phyloP scores from a whole-genome alignment of 23 tunicate genomes.

The Ciona savignyi region DNA sequence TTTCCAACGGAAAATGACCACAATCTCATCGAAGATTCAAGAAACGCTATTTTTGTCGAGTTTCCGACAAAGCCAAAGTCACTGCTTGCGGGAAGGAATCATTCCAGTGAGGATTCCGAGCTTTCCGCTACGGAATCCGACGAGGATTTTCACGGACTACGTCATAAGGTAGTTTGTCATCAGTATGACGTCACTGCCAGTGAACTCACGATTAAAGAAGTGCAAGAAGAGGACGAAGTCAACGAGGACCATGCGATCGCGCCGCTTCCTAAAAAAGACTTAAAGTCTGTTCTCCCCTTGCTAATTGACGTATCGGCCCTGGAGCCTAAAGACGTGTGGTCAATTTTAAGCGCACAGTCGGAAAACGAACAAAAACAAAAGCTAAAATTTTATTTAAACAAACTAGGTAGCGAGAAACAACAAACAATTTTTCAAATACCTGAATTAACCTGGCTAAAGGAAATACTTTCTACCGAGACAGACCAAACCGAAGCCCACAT shows the following conservation, averaged over 20 bases:
- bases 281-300: not conserved
- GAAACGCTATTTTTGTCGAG: not conserved
- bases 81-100: slow-evolving; percentile 4
- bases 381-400: slow-evolving; percentile 7
- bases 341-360: slow-evolving; percentile 17
- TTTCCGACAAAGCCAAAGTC: not conserved
- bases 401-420: not conserved
- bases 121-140: slow-evolving; percentile 30
- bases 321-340: slow-evolving; percentile 42
- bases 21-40: not conserved
- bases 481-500: not conserved
- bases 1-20: not conserved
- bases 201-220: slow-evolving; percentile 17
- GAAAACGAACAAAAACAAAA: slow-evolving; percentile 19
- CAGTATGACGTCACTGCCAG: slow-evolving; percentile 4
- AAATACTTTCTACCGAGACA: not conserved
- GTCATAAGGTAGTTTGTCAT: slow-evolving; percentile 22
- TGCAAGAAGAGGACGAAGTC: not conserved
- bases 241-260: not conserved
- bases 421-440: not conserved
- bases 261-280: not conserved
- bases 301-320: slow-evolving; percentile 22
- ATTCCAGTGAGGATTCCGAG: slow-evolving; percentile 20
- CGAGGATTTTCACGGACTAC: slow-evolving; percentile 21
- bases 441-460: not conserved